phyloP scores from a whole-genome alignment of 2,797 vertebrate species.

The Microctenopoma stevenorrisi region DNA sequence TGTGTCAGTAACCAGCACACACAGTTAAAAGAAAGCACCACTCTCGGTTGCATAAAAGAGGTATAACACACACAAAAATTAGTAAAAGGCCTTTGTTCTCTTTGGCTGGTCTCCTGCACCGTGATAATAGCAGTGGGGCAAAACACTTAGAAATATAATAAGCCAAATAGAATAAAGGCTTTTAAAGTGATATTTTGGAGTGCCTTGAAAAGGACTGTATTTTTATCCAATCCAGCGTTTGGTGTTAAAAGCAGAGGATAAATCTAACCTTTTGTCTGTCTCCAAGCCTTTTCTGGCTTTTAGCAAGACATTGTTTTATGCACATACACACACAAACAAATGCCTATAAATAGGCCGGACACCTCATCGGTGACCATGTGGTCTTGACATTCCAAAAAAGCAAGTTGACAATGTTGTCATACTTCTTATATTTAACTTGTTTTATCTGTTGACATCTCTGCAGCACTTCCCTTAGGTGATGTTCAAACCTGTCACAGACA shows the following conservation, averaged over 20 bases:
- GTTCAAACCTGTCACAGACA: constrained; percentile 47
- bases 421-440: constrained; percentile 33
- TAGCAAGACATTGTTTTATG: constrained; percentile 6
- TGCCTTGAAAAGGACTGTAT: constrained; percentile 2
- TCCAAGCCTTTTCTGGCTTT: background rate
- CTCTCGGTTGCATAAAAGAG: constrained; percentile 8
- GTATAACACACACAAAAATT: constrained; percentile 1
- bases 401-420: constrained; percentile 26
- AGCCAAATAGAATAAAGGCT: constrained; percentile 30
- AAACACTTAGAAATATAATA: constrained; percentile 23
- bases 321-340: background rate
- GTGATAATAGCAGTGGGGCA: constrained; percentile 15
- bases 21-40: constrained; percentile 2
- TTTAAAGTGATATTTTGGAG: constrained; percentile 28
- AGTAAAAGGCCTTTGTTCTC: constrained; percentile 34
- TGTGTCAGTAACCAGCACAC: background rate
- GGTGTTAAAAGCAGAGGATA: constrained; percentile 18
- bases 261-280: constrained; percentile 9
- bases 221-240: constrained; percentile 1
- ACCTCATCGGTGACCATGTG: constrained; percentile 2
- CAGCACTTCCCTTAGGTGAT: constrained; percentile 35
- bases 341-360: background rate
- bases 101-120: constrained; percentile 15
- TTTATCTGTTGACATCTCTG: constrained; percentile 37
- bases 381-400: constrained; percentile 9